Conservation (phyloP, 2,888 invertebrate species). For the Hecatera dysodea region DNA sequence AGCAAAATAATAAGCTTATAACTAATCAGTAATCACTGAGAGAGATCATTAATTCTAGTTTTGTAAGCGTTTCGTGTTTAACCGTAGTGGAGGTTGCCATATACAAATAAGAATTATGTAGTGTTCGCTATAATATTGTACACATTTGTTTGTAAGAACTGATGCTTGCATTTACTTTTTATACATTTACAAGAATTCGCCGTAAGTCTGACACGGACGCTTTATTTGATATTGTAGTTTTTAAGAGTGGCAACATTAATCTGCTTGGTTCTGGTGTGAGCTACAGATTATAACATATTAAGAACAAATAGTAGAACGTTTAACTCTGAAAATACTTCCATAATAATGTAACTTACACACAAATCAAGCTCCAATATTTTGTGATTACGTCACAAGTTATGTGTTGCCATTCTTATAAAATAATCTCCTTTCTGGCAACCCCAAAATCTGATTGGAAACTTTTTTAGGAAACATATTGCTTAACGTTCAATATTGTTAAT, state of each 20-base stretch:
- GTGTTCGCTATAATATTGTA: constrained; percentile 64
- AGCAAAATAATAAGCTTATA: constrained; percentile 76
- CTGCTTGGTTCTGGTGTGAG: constrained; percentile 10
- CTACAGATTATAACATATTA: constrained; percentile 7
- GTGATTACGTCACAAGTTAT: constrained; percentile 18
- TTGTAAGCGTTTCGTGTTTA: constrained; percentile 81
- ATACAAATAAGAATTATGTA: constrained; percentile 66
- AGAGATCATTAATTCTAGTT: constrained; percentile 85
- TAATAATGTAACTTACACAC: not conserved
- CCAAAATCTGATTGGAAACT: constrained; percentile 70
- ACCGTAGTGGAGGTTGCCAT: constrained; percentile 82
- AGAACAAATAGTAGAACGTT: not conserved
- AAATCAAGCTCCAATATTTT: constrained; percentile 13
- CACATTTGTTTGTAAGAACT: constrained; percentile 75
- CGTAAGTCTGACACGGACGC: constrained; percentile 75
- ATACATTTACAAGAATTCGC: constrained; percentile 77
- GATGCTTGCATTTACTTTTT: constrained; percentile 85
- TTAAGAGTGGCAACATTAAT: constrained; percentile 50
- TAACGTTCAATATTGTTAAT: constrained; percentile 88
- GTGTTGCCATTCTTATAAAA: constrained; percentile 54
- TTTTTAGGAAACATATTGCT: constrained; percentile 87
- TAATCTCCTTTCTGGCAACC: constrained; percentile 76
- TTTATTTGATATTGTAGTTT: constrained; percentile 69
- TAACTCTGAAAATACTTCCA: not conserved
- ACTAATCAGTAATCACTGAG: constrained; percentile 83